Base-by-base conservation (phyloP, 2,797 vertebrate species). In the Diplodus sargus region DNA sequence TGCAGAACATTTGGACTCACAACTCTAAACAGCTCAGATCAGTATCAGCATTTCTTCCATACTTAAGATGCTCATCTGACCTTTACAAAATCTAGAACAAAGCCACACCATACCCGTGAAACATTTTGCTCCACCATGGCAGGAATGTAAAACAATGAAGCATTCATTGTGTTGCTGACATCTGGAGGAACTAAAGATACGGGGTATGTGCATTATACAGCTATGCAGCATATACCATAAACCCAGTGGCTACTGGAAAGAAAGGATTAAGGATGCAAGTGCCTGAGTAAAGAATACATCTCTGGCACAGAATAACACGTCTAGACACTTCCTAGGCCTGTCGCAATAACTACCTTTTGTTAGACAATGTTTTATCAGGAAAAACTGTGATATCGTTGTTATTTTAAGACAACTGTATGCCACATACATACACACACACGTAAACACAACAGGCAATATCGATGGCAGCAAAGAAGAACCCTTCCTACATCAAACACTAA, bases 61-160 rank as follows among this genome's bases (percentile, higher is more conserved):
- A 59, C 54, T 42, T 30, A 7, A 6, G 4, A 49, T 43, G 17
- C 20, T 9, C 18, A 71, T 61, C 34, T 25, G 57, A 73, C 66
- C 1, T 4, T n/a, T n/a, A 12, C 28, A 70, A 49, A 71, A 51
- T 53, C 57, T 25, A 68, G 57, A 63, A 61, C 43, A 69, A 62
- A 49, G 39, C 60, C 22, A 43, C 17, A 23, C 12, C 16, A 18
- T n/a, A 0, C 39, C 14, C 1, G 52, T 34, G 22, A 78, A 52
- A 57, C 39, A 64, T 60, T 70, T 57, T 60, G 6, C 54, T 54
- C 16, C 47, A 47, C 52, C 28, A 22, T 48, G 3, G n/a, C 6
- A 43, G 13, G 20, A 58, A 63, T 39, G 14, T 28, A 39, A 39
- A 54, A 57, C 14, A 22, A 66, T 18, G 59, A 69, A 63, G 28